A percentile compares a stretch with the other conserved stretches of the same genome.
Evolutionary conservation across 2,888 invertebrate genomes (phyloP).

Genomic region (Artemia sp.): DNA sequence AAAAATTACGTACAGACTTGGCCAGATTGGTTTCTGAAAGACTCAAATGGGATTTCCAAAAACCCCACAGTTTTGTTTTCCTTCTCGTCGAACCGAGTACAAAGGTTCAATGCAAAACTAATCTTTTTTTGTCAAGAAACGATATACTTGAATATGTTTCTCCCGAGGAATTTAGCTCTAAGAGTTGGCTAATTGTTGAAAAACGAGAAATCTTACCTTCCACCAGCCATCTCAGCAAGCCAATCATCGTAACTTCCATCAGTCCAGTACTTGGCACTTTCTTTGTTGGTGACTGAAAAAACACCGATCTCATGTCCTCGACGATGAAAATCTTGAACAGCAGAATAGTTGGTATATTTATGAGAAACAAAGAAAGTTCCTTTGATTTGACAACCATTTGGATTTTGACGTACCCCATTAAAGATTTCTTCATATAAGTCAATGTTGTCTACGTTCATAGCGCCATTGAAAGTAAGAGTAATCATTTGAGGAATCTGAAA

Average conservation of each 20-base stretch:
- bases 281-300: slow-evolving; percentile 79
- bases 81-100: too few species aligned
- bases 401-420: slow-evolving; percentile 70
- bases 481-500: slow-evolving; percentile 68
- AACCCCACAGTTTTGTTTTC: too few species aligned
- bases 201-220: slow-evolving; percentile 34
- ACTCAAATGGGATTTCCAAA: too few species aligned
- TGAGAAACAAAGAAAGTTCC: slow-evolving; percentile 81
- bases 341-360: slow-evolving; percentile 82
- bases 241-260: slow-evolving; percentile 74
- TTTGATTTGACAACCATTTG: slow-evolving; percentile 82
- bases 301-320: slow-evolving; percentile 79
- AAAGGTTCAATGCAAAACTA: too few species aligned
- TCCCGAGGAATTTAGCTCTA: too few species aligned
- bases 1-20: too few species aligned
- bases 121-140: too few species aligned
- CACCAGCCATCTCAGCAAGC: slow-evolving; percentile 87
- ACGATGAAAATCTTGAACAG: slow-evolving; percentile 63
- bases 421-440: slow-evolving; percentile 83
- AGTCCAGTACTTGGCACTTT: slow-evolving; percentile 76
- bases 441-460: slow-evolving; percentile 87
- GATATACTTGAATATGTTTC: too few species aligned
- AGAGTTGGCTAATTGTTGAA: too few species aligned
- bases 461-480: slow-evolving; percentile 82
- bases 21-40: too few species aligned